Evolutionary conservation across 2,888 invertebrate genomes (phyloP).

Genomic region (Galeopsomyia nigrocyanea): DNA sequence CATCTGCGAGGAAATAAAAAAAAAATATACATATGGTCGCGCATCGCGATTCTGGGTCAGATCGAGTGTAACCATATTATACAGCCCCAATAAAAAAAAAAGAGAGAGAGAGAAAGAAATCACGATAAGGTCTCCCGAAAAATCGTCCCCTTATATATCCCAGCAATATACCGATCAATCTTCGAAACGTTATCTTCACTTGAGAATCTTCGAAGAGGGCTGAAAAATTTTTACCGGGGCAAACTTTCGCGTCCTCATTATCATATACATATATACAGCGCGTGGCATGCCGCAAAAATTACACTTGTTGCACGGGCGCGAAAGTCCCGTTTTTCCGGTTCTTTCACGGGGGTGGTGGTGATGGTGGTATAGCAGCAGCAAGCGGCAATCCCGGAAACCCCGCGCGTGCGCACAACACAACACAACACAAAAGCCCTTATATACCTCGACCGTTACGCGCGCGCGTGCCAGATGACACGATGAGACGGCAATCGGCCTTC

Average conservation of each 20-base stretch:
- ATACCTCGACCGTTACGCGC: conserved; percentile 30
- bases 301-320: conserved; percentile 1
- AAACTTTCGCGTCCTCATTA: neutral
- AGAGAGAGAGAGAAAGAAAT: too few species aligned
- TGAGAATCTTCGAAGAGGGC: neutral
- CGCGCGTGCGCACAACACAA: conserved; percentile 1
- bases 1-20: too few species aligned
- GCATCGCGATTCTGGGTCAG: too few species aligned
- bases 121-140: too few species aligned
- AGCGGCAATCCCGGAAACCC: conserved; percentile 29
- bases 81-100: too few species aligned
- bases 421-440: neutral
- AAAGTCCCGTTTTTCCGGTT: conserved; percentile 47
- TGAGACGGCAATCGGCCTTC: conserved; percentile 35
- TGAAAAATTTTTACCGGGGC: neutral
- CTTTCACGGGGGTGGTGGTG: conserved; percentile 28
- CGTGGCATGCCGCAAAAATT: conserved; percentile 9
- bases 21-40: too few species aligned
- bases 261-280: neutral
- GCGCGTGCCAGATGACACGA: conserved; percentile 49
- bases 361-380: neutral
- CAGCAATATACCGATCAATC: neutral
- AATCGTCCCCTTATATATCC: too few species aligned
- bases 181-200: neutral
- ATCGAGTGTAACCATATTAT: too few species aligned